These are phyloP conservation scores for Gymnoscelis rufifasciata DNA, from an alignment of 2,888 invertebrate genomes.

Conservation along the genomic window DNA sequence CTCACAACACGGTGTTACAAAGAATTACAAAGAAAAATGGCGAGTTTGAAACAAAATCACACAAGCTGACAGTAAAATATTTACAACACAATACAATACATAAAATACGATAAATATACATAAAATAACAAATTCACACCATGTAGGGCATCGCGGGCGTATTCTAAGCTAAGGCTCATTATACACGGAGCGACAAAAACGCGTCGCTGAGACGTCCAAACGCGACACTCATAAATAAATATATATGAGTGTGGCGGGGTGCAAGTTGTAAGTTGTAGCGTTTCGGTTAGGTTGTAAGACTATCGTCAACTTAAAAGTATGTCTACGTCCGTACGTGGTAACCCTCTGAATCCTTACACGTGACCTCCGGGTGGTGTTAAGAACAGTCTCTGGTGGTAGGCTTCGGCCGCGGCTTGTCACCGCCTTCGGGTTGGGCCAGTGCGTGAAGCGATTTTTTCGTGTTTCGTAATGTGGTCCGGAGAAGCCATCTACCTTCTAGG, in stretches of 20 bases:
- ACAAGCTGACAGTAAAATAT: constrained; percentile 10
- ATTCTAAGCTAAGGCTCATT: constrained; percentile 36
- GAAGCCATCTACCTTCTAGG: too few species aligned
- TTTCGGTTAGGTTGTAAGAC: neutral
- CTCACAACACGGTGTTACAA: neutral
- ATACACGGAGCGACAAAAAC: constrained; percentile 60
- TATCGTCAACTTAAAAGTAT: too few species aligned
- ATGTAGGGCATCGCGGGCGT: constrained; percentile 24
- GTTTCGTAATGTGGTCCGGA: too few species aligned
- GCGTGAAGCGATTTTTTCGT: too few species aligned
- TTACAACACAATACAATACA: constrained; percentile 21
- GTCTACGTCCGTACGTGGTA: too few species aligned
- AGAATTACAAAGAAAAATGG: neutral
- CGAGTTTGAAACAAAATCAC: neutral
- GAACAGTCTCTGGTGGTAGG: too few species aligned
- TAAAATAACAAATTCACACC: constrained; percentile 28
- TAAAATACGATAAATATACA: constrained; percentile 16
- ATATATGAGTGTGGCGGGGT: constrained; percentile 47
- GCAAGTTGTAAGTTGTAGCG: constrained; percentile 5
- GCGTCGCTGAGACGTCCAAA: constrained; percentile 65
- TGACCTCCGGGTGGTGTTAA: too few species aligned
- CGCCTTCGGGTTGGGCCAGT: too few species aligned
- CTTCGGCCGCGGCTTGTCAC: too few species aligned
- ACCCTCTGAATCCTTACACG: too few species aligned
- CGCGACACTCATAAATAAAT: constrained; percentile 70